These are phyloP conservation scores for Phymatocera aterrima DNA, from an alignment of 2,888 invertebrate genomes.

Conservation along the genomic window DNA sequence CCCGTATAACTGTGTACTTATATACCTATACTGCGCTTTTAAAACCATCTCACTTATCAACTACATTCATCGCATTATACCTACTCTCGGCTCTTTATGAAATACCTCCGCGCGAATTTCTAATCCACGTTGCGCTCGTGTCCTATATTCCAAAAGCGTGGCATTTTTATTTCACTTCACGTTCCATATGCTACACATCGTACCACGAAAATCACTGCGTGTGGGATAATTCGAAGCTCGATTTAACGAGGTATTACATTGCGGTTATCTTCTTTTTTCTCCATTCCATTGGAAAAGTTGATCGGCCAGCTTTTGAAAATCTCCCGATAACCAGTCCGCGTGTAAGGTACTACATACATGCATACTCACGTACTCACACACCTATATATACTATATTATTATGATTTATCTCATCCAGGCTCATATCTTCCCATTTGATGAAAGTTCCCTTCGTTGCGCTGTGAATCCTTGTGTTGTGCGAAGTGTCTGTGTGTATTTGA, in stretches of 20 bases:
- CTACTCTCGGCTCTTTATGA: not conserved
- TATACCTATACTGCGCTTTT: too few species aligned
- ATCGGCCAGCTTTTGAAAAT: constrained; percentile 20
- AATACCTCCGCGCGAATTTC: not conserved
- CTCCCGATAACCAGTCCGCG: constrained; percentile 2
- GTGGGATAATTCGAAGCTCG: not conserved
- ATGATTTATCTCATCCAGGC: constrained; percentile 27
- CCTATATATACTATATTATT: too few species aligned
- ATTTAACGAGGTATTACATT: not conserved
- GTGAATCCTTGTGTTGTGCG: constrained; percentile 71
- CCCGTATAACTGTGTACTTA: too few species aligned
- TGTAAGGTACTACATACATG: too few species aligned
- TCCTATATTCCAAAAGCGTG: not conserved
- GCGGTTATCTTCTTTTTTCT: not conserved
- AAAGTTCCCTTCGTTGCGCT: constrained; percentile 60
- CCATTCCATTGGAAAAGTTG: not conserved
- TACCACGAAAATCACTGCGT: not conserved
- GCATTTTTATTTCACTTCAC: not conserved
- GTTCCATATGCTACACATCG: too few species aligned
- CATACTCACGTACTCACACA: too few species aligned
- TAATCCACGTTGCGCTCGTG: too few species aligned
- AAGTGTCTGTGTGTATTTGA: constrained; percentile 72
- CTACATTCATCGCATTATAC: too few species aligned
- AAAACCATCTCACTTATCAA: not conserved
- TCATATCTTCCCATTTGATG: constrained; percentile 14